Conservation (phyloP, 2,888 invertebrate genomes). For the Drosophila incognita region DNA sequence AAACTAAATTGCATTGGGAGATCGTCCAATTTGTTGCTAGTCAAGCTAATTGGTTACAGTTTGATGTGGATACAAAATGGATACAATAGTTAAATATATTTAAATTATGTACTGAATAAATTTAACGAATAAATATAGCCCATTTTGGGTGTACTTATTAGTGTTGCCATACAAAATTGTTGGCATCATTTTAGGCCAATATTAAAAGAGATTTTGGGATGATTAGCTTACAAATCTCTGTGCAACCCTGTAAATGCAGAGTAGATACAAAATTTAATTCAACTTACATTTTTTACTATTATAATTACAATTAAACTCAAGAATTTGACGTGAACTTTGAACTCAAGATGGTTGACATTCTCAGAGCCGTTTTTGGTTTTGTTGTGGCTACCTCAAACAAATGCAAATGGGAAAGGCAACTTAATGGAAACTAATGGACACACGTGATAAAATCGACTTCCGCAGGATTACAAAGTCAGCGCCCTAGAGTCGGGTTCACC, state of each 20-base stretch:
- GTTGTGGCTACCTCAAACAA: conserved; percentile 40
- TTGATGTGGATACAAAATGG: background rate
- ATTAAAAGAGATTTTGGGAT: background rate
- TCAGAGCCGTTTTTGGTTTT: conserved; percentile 20
- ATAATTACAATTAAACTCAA: background rate
- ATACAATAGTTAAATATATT: background rate
- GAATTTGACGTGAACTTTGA: conserved; percentile 33
- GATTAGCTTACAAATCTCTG: background rate
- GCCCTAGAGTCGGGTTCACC: conserved; percentile 25
- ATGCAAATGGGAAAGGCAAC: conserved; percentile 39
- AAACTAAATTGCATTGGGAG: conserved; percentile 54
- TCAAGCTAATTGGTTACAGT: conserved; percentile 22
- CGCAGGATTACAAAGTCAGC: conserved; percentile 71
- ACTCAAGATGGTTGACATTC: conserved; percentile 5
- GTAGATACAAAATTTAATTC: background rate
- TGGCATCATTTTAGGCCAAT: background rate
- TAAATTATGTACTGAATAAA: background rate
- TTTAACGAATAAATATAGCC: background rate
- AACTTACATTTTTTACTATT: background rate
- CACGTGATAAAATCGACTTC: conserved; percentile 75
- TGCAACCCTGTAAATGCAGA: background rate
- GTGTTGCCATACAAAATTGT: too few relatives aligned
- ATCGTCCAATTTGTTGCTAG: conserved; percentile 37
- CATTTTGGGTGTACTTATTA: background rate
- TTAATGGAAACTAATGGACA: conserved; percentile 68